Base-by-base conservation (phyloP, 1,140 invertebrate species). In the Micrasema minimum region DNA sequence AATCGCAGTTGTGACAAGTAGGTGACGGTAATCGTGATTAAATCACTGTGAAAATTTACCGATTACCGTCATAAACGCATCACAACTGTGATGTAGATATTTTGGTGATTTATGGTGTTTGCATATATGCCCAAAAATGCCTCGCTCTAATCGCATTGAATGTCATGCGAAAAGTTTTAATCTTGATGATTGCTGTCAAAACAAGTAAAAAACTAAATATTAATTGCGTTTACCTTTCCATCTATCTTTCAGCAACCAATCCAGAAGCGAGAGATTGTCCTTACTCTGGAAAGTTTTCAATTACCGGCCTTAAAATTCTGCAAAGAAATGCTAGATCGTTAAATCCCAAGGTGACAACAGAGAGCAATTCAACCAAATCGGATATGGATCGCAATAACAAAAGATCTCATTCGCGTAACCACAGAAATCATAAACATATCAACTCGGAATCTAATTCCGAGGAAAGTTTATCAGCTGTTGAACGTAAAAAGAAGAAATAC, bases 211-310 rank as follows among this genome's bases (percentile, higher is more conserved):
- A n/a, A n/a, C n/a, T n/a, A n/a, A n/a, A n/a, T n/a, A n/a, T n/a
- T n/a, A n/a, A n/a, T n/a, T n/a, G n/a, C n/a, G n/a, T n/a, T n/a
- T n/a, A n/a, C n/a, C n/a, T n/a, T n/a, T n/a, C n/a, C n/a, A n/a
- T n/a, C n/a, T n/a, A n/a, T n/a, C 76, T 89, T 88, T 26, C 85
- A 92, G 91, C 90, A 20, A 90, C 88, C 73, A 88, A 88, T 70
- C 89, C 89, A 61, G 90, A 91, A 80, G 86, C 88, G 11, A 85
- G 89, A 73, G 85, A 90, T 69, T 92, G 91, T 79, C 91, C 91
- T 0, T 90, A 91, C 78, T 83, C 89, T 41, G 91, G 91, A 5
- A 90, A 91, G 81, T 92, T 91, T 79, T 84, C 84, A 43, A 90
- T 92, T 70, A 88, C 88, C 31, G 89, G 86, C 75, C 83, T 85